Percentiles rank a stretch among this genome's conserved stretches.
phyloP scores from a whole-genome alignment of 2,888 invertebrate genomes.

The Campoletis raptor region DNA sequence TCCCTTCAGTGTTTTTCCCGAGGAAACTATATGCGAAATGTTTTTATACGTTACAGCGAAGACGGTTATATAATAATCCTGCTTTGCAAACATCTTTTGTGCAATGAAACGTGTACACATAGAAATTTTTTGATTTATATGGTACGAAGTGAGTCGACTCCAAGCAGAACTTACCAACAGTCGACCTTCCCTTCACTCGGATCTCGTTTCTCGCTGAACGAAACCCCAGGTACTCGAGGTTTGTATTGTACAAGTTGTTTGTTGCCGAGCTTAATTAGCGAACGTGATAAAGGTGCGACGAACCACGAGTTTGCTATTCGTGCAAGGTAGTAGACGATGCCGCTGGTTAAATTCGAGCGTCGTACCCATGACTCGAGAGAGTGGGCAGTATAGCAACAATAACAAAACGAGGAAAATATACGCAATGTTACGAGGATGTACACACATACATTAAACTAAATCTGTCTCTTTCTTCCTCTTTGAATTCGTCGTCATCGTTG shows the following conservation, averaged over 20 bases:
- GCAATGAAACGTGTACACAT: not conserved
- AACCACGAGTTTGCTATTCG: slow-evolving; percentile 65
- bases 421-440: slow-evolving; percentile 22
- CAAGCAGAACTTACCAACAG: slow-evolving; percentile 43
- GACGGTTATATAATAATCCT: not conserved
- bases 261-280: slow-evolving; percentile 68
- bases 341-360: slow-evolving; percentile 41
- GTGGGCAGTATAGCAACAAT: slow-evolving; percentile 15
- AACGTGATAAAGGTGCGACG: slow-evolving; percentile 70
- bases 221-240: slow-evolving; percentile 57
- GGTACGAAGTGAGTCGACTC: slow-evolving; percentile 36
- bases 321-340: slow-evolving; percentile 40
- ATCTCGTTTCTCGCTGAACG: slow-evolving; percentile 41
- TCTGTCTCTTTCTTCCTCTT: slow-evolving; percentile 2
- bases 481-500: slow-evolving; percentile 10
- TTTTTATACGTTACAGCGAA: slow-evolving; percentile 30
- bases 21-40: not conserved
- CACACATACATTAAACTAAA: not conserved
- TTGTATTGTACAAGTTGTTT: slow-evolving; percentile 67
- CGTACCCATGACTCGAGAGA: slow-evolving; percentile 18
- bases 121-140: not conserved
- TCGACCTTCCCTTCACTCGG: slow-evolving; percentile 45
- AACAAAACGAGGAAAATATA: slow-evolving; percentile 37
- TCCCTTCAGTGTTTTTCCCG: not conserved
- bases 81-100: not conserved